A percentile compares a stretch with the other conserved stretches of the same genome.
These are phyloP conservation scores for Pseudorectes ferrugineus DNA, from an alignment of 2,113 vertebrate genomes.

Conservation along the genomic window DNA sequence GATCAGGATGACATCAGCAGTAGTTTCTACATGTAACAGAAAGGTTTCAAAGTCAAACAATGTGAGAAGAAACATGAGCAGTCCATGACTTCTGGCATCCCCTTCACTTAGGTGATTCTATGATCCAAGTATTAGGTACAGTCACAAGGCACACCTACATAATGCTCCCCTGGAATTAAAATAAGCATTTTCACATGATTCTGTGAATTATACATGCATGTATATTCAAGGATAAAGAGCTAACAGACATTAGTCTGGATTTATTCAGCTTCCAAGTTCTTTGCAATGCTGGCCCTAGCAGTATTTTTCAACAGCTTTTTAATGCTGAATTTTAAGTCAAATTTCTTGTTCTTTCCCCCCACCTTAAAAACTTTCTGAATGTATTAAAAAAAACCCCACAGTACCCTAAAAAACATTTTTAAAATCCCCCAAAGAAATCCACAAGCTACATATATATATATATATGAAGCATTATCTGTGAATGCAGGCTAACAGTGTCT, in stretches of 20 bases:
- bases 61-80: background rate
- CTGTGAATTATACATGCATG: background rate
- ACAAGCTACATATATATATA: background rate
- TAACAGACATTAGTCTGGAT: background rate
- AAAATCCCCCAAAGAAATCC: background rate
- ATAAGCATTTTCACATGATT: background rate
- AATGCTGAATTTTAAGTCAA: background rate
- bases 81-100: fast-evolving
- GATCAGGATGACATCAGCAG: background rate
- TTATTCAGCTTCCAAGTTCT: background rate
- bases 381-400: background rate
- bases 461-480: background rate
- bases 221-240: background rate
- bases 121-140: background rate
- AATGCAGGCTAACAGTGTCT: background rate
- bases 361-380: background rate
- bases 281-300: background rate
- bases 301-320: background rate
- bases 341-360: background rate
- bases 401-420: background rate
- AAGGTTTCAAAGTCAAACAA: background rate
- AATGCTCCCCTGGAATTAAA: background rate
- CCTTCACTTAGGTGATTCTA: background rate
- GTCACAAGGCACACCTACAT: background rate
- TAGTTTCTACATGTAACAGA: background rate